These are phyloP conservation scores for Channallabes apus DNA, from an alignment of 2,797 vertebrate species.

Conservation along the genomic window DNA sequence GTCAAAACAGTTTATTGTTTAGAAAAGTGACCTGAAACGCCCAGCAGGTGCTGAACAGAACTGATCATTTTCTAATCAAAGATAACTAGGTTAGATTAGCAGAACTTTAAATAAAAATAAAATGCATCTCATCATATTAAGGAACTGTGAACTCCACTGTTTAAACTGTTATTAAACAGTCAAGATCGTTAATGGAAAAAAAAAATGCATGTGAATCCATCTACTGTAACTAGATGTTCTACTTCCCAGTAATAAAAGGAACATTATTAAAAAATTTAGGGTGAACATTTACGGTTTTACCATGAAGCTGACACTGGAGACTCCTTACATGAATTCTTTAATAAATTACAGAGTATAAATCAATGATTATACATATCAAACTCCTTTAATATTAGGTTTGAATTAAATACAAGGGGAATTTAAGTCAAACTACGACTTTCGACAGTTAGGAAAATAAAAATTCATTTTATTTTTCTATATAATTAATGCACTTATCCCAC, in stretches of 20 bases:
- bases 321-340: not conserved
- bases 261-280: not conserved
- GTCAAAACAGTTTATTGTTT: slow-evolving; percentile 24
- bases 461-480: too few relatives aligned
- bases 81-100: not conserved
- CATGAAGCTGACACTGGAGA: not conserved
- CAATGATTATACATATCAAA: not conserved
- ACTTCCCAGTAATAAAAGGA: not conserved
- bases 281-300: not conserved
- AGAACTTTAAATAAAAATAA: not conserved
- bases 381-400: not conserved
- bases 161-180: not conserved
- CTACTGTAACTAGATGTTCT: not conserved
- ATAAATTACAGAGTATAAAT: not conserved
- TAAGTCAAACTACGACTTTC: too few relatives aligned
- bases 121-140: not conserved
- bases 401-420: too few relatives aligned
- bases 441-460: too few relatives aligned
- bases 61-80: not conserved
- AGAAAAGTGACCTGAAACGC: not conserved
- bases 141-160: not conserved
- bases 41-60: slow-evolving; percentile 1
- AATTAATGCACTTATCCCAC: too few relatives aligned
- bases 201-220: not conserved
- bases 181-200: not conserved